phyloP scores from a whole-genome alignment of 2,888 invertebrate species.

The Leptopterna dolabrata region DNA sequence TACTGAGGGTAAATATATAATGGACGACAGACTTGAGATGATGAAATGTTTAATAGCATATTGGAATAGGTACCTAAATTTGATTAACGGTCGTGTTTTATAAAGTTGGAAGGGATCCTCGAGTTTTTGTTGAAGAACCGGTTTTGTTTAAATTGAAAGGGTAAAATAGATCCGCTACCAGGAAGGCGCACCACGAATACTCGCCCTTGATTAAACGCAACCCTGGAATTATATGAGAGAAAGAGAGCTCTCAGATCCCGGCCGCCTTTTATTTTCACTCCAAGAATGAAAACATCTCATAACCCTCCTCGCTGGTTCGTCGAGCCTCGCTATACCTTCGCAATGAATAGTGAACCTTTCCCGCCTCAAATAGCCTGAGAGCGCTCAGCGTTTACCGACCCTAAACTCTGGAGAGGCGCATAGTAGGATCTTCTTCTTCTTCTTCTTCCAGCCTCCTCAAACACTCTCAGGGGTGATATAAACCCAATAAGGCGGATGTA shows the following conservation, averaged over 20 bases:
- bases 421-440: neutral
- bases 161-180: neutral
- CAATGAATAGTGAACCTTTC: constrained; percentile 19
- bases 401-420: neutral
- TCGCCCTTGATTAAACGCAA: neutral
- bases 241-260: neutral
- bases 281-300: constrained; percentile 23
- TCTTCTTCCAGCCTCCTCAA: neutral
- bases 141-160: neutral
- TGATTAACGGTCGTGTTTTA: too few relatives aligned
- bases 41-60: too few relatives aligned
- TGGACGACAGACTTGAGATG: too few relatives aligned
- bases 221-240: neutral
- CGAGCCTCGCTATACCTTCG: neutral
- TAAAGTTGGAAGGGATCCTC: neutral
- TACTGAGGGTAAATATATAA: too few relatives aligned
- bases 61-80: too few relatives aligned
- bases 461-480: constrained; percentile 5
- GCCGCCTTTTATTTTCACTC: neutral
- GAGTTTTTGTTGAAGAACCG: neutral
- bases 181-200: neutral
- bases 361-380: constrained; percentile 3
- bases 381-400: neutral
- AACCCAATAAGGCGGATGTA: constrained; percentile 24
- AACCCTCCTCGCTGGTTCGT: neutral